phyloP scores from a whole-genome alignment of 2,888 invertebrate genomes.

The Lasioglossum zephyrum region DNA sequence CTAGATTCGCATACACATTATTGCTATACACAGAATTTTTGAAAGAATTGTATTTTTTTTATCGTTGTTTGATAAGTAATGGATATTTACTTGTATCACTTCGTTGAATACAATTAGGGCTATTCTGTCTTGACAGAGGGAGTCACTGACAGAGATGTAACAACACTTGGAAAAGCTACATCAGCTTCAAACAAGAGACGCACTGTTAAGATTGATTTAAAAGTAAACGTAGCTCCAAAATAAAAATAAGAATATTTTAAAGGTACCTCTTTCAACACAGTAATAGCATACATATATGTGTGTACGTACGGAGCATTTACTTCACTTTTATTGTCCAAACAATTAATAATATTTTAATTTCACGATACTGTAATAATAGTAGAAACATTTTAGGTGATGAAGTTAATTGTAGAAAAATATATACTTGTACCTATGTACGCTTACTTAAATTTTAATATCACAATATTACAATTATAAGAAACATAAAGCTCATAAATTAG shows the following conservation, averaged over 20 bases:
- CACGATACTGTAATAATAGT: background rate
- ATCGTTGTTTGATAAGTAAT: constrained; percentile 15
- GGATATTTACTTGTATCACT: constrained; percentile 73
- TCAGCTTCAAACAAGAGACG: constrained; percentile 82
- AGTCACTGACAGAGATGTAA: constrained; percentile 76
- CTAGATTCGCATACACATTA: background rate
- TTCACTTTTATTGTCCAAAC: background rate
- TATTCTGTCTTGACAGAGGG: constrained; percentile 83
- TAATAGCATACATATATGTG: constrained; percentile 72
- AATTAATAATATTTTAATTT: background rate
- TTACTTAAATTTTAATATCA: constrained; percentile 74
- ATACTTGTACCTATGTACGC: background rate
- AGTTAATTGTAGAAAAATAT: background rate
- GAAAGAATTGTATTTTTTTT: background rate
- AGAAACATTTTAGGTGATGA: background rate
- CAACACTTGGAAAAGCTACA: constrained; percentile 74
- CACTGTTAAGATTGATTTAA: constrained; percentile 82
- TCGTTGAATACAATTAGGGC: constrained; percentile 53
- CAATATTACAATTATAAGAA: constrained; percentile 77
- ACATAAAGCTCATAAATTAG: constrained; percentile 16
- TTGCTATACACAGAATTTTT: background rate
- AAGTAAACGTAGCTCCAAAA: constrained; percentile 83
- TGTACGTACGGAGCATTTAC: background rate
- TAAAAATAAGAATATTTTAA: constrained; percentile 79
- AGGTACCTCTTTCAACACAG: constrained; percentile 81